Base-by-base conservation (phyloP, 2,888 invertebrate genomes). In the Pollenia amentaria region DNA sequence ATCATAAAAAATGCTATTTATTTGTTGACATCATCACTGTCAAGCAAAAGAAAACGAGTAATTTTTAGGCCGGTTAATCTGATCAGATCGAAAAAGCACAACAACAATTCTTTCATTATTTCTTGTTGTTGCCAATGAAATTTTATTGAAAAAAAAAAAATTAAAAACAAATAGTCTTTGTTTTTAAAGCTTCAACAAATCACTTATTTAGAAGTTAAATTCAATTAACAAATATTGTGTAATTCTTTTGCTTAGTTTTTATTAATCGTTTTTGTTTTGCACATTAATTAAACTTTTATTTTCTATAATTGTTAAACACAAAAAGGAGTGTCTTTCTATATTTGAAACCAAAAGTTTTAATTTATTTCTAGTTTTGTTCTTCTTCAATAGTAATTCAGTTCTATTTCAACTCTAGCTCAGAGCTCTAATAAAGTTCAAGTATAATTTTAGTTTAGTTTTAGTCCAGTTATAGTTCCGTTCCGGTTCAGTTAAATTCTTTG, bases 21-120 rank as follows among this genome's bases (percentile, higher is more conserved):
- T 67, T 18, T 67, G 44, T 65, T 77, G 77, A 77, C 65, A 77
- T 77, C 55, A 77, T 65, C 55, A n/a, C 4, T 3, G n/a, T 18
- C 18, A 9, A 21, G 4, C 12, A 16, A 14, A n/a, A 40, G 16
- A 48, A 7, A 69, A 29, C 29, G 29, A 29, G 6, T 29, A 29
- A 3, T 6, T 29, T 29, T 29, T 6, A 38, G 14, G 8, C 70
- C 42, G 14, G 42, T 70, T 12, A 46, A 73, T 29, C 16, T 46
- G 73, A 73, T 60, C 38, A 48, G 3, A 48, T 73, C 44, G 12
- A 60, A 72, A 60, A 6, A 48, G 18, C 46, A 42, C 21, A 70
- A 42, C 18, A 44, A 29, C 65, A 65, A 21, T 11, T 38, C 14
- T 69, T 40, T 48, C 51, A 38, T n/a, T 21, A 60, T 48, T 16